Conservation (phyloP, 2,113 vertebrate genomes). For the Propithecus coquereli region DNA sequence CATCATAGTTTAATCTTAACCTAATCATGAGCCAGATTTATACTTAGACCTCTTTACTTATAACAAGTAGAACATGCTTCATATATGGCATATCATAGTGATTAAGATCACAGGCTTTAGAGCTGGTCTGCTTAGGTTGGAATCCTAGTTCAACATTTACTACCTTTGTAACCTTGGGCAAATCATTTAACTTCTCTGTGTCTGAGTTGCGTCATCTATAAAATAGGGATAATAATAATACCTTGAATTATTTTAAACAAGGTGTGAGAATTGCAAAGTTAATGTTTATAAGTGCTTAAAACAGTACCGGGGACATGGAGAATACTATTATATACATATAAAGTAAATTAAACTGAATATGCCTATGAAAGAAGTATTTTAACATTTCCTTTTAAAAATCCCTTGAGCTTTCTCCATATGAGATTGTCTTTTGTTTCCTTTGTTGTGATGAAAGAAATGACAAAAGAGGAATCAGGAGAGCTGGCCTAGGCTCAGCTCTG, state of each 20-base stretch:
- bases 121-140: neutral
- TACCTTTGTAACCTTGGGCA: neutral
- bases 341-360: neutral
- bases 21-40: constrained; percentile 4
- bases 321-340: neutral
- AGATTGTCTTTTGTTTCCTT: neutral
- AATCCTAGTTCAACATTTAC: neutral
- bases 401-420: neutral
- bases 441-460: constrained; percentile 8
- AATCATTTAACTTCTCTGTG: neutral
- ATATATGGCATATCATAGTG: neutral
- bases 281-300: neutral
- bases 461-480: neutral
- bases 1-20: constrained; percentile 24
- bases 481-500: neutral
- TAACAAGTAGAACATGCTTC: neutral
- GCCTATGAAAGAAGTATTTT: neutral
- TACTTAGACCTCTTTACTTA: neutral
- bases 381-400: constrained; percentile 4
- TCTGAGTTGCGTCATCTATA: neutral
- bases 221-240: neutral
- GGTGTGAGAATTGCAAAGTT: neutral
- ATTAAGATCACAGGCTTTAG: neutral
- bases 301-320: neutral
- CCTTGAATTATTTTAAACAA: neutral